A percentile compares a stretch with the other conserved stretches of the same genome.
phyloP scores from a whole-genome alignment of 2,888 invertebrate genomes.

The Sarcophaga subvicina region DNA sequence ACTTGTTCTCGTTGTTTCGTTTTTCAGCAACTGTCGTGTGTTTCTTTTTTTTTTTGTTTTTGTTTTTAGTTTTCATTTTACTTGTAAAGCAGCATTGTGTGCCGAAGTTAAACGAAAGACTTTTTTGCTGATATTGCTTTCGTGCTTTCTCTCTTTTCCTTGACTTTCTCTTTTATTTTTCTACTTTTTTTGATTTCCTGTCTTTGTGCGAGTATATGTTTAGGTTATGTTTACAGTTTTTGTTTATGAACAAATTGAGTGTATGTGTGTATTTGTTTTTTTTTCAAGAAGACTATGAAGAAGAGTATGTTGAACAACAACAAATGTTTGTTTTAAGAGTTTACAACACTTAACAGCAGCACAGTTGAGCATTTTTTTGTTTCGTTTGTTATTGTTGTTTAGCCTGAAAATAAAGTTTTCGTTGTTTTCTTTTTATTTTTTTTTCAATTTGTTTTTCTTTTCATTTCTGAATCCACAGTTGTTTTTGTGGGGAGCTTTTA shows the following conservation, averaged over 20 bases:
- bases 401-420: conserved; percentile 33
- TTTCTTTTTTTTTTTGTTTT: conserved; percentile 4
- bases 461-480: conserved; percentile 61
- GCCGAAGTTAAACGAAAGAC: conserved; percentile 58
- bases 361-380: conserved; percentile 21
- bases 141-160: conserved; percentile 33
- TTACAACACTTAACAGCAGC: conserved; percentile 44
- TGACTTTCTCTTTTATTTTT: conserved; percentile 49
- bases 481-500: conserved; percentile 31
- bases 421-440: conserved; percentile 13
- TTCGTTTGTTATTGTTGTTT: conserved; percentile 36
- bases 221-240: neutral
- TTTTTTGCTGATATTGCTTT: conserved; percentile 4
- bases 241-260: neutral
- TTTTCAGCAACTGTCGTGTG: conserved; percentile 46
- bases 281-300: conserved; percentile 12
- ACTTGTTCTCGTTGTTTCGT: conserved; percentile 64
- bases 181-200: too few relatives aligned
- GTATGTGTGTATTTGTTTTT: neutral
- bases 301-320: conserved; percentile 39
- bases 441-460: conserved; percentile 29
- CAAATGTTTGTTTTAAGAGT: conserved; percentile 39
- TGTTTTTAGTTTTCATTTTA: too few relatives aligned
- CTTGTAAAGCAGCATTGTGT: conserved; percentile 39
- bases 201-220: neutral